phyloP scores from a whole-genome alignment of 2,113 vertebrate genomes.

The Ailurus styani region DNA sequence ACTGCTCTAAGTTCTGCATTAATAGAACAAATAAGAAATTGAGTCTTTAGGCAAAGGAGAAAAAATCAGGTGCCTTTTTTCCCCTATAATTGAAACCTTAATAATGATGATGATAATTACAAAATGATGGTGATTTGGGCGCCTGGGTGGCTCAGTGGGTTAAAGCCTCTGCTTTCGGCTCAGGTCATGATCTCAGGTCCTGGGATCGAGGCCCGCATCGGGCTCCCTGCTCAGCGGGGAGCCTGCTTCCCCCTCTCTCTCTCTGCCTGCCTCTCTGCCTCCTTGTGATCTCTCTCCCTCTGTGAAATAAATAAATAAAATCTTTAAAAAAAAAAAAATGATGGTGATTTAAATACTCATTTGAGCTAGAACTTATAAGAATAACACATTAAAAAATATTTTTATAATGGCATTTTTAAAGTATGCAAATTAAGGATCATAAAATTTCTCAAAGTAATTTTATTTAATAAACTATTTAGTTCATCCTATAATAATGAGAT shows the following conservation, averaged over 20 bases:
- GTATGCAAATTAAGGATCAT: not conserved
- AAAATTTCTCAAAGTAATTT: not conserved
- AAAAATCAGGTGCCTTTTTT: not conserved
- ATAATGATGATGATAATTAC: slow-evolving; percentile 1
- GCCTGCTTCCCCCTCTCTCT: too few relatives aligned
- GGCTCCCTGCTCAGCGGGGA: too few relatives aligned
- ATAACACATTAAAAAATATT: not conserved
- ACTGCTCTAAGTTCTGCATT: not conserved
- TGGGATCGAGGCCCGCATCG: too few relatives aligned
- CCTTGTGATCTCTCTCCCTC: too few relatives aligned
- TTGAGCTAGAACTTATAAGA: not conserved
- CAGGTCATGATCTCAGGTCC: too few relatives aligned
- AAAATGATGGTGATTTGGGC: slow-evolving; percentile 23
- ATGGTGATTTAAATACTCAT: slow-evolving; percentile 15
- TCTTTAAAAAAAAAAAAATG: too few relatives aligned
- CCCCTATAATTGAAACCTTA: not conserved
- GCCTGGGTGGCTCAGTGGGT: too few relatives aligned
- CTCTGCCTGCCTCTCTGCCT: too few relatives aligned
- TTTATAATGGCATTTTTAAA: slow-evolving; percentile 2
- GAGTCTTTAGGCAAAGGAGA: not conserved
- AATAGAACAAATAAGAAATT: not conserved
- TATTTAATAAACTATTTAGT: not conserved
- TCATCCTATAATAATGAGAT: not conserved
- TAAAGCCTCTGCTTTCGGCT: too few relatives aligned
- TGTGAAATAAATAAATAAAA: too few relatives aligned